These are phyloP conservation scores for Carterocephalus palaemon DNA, from an alignment of 2,888 invertebrate genomes.

Conservation along the genomic window DNA sequence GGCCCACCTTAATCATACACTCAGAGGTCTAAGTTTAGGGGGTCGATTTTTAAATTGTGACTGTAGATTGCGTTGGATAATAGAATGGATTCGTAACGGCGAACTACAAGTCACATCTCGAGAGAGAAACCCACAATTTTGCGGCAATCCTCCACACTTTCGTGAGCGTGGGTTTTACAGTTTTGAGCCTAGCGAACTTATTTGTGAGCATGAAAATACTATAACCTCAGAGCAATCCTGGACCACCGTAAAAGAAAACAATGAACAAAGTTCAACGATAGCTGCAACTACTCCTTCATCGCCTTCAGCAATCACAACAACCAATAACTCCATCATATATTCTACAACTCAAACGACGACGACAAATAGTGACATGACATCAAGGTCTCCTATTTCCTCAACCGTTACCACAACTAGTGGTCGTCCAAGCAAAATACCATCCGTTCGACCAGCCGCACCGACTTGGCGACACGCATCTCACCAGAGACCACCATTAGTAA, in stretches of 20 bases:
- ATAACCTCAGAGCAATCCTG: conserved; percentile 42
- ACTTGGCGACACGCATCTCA: conserved; percentile 73
- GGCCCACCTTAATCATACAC: conserved; percentile 86
- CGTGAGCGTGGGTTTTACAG: conserved; percentile 92
- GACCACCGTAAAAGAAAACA: conserved; percentile 34
- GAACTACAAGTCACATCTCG: conserved; percentile 95
- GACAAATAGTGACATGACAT: conserved; percentile 40
- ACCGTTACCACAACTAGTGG: conserved; percentile 50
- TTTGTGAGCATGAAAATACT: conserved; percentile 74
- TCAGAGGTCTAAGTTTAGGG: conserved; percentile 91
- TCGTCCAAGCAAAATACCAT: conserved; percentile 50
- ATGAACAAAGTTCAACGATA: conserved; percentile 44
- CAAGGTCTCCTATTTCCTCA: conserved; percentile 45
- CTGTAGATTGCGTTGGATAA: conserved; percentile 92
- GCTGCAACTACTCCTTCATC: conserved; percentile 30
- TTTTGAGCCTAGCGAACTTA: conserved; percentile 87
- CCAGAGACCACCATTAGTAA: conserved; percentile 85
- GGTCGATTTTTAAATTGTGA: conserved; percentile 93
- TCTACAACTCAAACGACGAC: conserved; percentile 42
- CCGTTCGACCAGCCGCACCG: conserved; percentile 63
- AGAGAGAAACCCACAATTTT: conserved; percentile 95
- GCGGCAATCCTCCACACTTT: conserved; percentile 89
- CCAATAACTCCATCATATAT: conserved; percentile 41
- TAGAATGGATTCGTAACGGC: conserved; percentile 92
- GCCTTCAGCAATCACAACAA: conserved; percentile 42